These are phyloP conservation scores for Poecilia latipinna DNA, from an alignment of 2,113 vertebrate species.

Conservation along the genomic window DNA sequence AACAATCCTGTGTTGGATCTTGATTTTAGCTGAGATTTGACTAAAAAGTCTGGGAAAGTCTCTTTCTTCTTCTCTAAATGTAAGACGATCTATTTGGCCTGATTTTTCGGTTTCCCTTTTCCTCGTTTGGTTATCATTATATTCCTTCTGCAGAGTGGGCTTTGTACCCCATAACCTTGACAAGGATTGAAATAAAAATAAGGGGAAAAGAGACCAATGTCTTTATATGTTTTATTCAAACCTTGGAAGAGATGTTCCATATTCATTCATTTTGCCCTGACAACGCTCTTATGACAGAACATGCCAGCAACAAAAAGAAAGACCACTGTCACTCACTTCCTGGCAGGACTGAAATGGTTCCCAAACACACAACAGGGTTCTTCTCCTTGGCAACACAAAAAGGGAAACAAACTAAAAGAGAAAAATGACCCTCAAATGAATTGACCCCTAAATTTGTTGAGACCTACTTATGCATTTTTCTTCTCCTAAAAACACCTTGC, in stretches of 20 bases:
- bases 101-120: not conserved
- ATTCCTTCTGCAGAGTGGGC: not conserved
- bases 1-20: conserved; percentile 31
- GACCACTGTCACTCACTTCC: conserved; percentile 54
- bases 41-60: not conserved
- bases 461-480: conserved; percentile 49
- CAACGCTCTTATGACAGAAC: conserved; percentile 51
- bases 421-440: conserved; percentile 53
- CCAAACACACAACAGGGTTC: conserved; percentile 35
- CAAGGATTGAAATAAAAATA: conserved; percentile 9
- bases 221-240: conserved; percentile 33
- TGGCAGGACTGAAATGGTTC: conserved; percentile 59
- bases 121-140: not conserved
- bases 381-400: conserved; percentile 58
- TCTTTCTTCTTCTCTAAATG: not conserved
- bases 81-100: not conserved
- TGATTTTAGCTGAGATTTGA: conserved; percentile 46
- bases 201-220: conserved; percentile 3
- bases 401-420: conserved; percentile 36
- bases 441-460: conserved; percentile 43
- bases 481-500: conserved; percentile 39
- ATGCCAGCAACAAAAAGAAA: conserved; percentile 47
- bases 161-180: not conserved
- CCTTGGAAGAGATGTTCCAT: conserved; percentile 50
- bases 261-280: conserved; percentile 30